Evolutionary conservation across 2,888 invertebrate genomes (phyloP), one percentile per base, ranked within the genome.

Genomic region (Papilio gigon): DNA sequence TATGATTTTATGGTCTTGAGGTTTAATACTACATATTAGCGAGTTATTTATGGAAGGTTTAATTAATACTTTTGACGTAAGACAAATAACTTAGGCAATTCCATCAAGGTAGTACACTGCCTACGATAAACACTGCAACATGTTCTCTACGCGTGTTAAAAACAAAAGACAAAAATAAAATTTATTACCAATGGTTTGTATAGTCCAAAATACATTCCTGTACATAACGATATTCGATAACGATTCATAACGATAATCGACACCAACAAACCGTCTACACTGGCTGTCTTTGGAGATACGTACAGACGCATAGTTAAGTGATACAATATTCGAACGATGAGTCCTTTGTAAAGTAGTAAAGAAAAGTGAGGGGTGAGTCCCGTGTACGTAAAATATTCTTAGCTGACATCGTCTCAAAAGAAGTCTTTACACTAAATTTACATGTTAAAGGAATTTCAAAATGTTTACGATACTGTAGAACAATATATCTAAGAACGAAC

Each of bases 1-100:
- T 87, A 88, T 85, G 71, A 74, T 72, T 75, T 74, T 74, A 74
- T 71, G 65, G 65, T 68, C 64, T 56, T 67, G 56, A 67, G 67
- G 67, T 68, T 72, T 71, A 68, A 71, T 58, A 58, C 63, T 50
- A 63, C n/a, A 59, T 67, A 63, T 67, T 63, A 56, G 60, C 70
- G 22, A 53, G 65, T 68, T 65, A 68, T 60, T 65, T 68, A 68
- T 60, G 53, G 53, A 53, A 59, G 27, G 40, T 42, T 42, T 64
- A 25, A 64, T 53, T 56, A 53, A 64, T 37, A 11, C 27, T 37
- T 53, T 12, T 25, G 50, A 53, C 60, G 60, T 27, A 11, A 27
- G 25, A 60, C 17, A 56, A 30, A 17, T 56, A 56, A 30, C 9
- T 56, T 56, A 56, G 30, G 53, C 8, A n/a, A 56, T 25, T 14